A percentile compares a stretch with the other conserved stretches of the same genome.
phyloP scores from a whole-genome alignment of 2,888 invertebrate genomes.

The Aricia artaxerxes region DNA sequence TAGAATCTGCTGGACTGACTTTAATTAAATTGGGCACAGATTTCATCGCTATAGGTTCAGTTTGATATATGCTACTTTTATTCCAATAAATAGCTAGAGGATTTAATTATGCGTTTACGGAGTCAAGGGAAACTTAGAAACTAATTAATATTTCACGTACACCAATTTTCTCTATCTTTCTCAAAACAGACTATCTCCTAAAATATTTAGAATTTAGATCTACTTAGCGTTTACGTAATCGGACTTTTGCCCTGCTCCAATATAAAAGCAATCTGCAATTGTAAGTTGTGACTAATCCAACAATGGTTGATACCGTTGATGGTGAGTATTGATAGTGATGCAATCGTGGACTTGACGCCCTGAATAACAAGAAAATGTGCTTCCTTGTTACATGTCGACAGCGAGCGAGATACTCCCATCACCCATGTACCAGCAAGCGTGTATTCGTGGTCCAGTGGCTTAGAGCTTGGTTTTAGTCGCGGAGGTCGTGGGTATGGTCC shows the following conservation, averaged over 20 bases:
- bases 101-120: no score
- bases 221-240: no score
- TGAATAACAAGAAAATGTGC: conserved; percentile 3
- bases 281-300: conserved; percentile 4
- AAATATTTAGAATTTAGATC: no score
- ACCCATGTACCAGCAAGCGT: neutral
- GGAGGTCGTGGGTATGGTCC: neutral
- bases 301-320: neutral
- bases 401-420: neutral
- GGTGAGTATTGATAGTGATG: neutral
- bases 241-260: neutral
- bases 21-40: no score
- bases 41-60: no score
- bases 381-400: neutral
- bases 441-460: neutral
- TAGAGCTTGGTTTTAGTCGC: neutral
- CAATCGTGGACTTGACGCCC: conserved; percentile 12
- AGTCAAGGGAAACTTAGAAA: no score
- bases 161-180: no score
- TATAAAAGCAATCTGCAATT: neutral
- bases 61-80: no score
- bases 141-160: no score
- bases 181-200: no score
- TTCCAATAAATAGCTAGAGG: no score
- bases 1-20: no score